phyloP scores from a whole-genome alignment of 2,113 vertebrate genomes.

The Stegastes partitus region DNA sequence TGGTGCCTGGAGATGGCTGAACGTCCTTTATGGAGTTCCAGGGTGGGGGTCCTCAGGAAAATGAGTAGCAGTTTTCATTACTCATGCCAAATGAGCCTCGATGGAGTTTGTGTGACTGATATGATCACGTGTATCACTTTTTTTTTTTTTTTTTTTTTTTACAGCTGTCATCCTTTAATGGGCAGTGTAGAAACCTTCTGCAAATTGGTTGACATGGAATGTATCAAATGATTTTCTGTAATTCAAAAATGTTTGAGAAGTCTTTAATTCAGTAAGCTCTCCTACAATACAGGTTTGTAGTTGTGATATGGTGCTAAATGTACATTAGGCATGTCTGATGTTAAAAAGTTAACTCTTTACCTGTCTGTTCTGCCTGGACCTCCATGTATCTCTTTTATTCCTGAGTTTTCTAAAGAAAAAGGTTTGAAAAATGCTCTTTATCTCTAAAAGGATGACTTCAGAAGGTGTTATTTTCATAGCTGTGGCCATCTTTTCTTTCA shows the following conservation, averaged over 20 bases:
- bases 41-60: slow-evolving; percentile 6
- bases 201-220: neutral
- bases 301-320: neutral
- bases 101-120: neutral
- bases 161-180: neutral
- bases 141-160: too few species aligned
- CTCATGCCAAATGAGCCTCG: slow-evolving; percentile 5
- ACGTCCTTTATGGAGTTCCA: slow-evolving; percentile 12
- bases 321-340: neutral
- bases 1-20: slow-evolving; percentile 7
- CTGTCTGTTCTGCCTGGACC: neutral
- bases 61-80: slow-evolving; percentile 24
- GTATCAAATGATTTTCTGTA: neutral
- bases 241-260: neutral
- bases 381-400: neutral
- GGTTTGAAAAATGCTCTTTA: neutral
- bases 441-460: neutral
- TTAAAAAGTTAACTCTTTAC: neutral
- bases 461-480: neutral
- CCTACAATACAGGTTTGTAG: neutral
- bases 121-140: neutral
- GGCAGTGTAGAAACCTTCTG: neutral
- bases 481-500: neutral
- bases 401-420: neutral
- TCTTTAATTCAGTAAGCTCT: neutral